These are phyloP conservation scores for Bicyclus anynana DNA, from an alignment of 1,140 invertebrate genomes.

Conservation along the genomic window DNA sequence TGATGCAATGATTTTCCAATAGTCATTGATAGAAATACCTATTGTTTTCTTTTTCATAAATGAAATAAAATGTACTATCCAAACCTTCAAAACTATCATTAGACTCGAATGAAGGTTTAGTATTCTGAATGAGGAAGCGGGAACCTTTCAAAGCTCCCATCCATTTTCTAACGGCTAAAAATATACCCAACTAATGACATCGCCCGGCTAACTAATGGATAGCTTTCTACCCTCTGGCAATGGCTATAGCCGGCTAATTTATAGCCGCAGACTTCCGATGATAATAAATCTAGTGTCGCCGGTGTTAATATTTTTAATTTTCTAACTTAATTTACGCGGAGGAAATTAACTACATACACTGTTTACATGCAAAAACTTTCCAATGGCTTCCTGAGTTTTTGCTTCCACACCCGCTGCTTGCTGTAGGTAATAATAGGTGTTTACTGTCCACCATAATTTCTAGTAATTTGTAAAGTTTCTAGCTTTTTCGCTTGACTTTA, in stretches of 20 bases:
- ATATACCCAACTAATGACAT: constrained; percentile 20
- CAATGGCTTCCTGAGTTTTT: constrained; percentile 16
- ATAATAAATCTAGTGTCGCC: constrained; percentile 31
- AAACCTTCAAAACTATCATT: not conserved
- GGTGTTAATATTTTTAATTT: constrained; percentile 27
- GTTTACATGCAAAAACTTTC: constrained; percentile 22
- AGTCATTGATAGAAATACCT: no score
- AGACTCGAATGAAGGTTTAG: not conserved
- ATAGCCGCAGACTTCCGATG: constrained; percentile 34
- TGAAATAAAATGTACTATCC: no score
- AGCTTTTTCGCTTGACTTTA: no score
- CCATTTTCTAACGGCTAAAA: constrained; percentile 11
- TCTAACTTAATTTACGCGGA: constrained; percentile 27
- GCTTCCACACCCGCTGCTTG: not conserved
- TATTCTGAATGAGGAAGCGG: no score
- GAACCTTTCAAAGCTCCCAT: no score
- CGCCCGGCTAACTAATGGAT: constrained; percentile 34
- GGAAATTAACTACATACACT: constrained; percentile 19
- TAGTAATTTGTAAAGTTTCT: not conserved
- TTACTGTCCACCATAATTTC: not conserved
- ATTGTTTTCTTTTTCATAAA: no score
- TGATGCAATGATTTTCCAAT: no score
- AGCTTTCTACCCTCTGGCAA: constrained; percentile 36
- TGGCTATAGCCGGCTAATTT: constrained; percentile 28
- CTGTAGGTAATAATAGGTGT: not conserved